Evolutionary conservation across 2,797 vertebrate species (phyloP).

Genomic region (Danio jaintianensis): DNA sequence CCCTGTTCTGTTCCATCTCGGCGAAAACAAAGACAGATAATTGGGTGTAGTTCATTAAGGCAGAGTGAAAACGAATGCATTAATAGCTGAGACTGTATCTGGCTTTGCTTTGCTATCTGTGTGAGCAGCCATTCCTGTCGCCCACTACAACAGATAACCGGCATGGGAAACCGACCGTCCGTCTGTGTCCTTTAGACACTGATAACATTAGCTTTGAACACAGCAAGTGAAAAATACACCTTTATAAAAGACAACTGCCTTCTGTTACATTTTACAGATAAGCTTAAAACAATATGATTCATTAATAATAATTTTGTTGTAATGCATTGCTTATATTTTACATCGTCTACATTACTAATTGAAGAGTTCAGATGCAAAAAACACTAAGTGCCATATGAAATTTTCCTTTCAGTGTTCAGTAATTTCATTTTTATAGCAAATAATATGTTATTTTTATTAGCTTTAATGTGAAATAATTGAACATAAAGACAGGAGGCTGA

Average conservation of each 20-base stretch:
- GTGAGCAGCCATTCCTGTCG: slow-evolving; percentile 64
- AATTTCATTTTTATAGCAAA: too few species aligned
- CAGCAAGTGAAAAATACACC: slow-evolving; percentile 40
- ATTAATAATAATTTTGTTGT: neutral
- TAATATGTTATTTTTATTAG: too few species aligned
- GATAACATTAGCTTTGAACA: slow-evolving; percentile 56
- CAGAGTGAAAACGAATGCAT: slow-evolving; percentile 34
- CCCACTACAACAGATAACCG: slow-evolving; percentile 65
- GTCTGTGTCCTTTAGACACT: slow-evolving; percentile 43
- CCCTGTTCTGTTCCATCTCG: slow-evolving; percentile 15
- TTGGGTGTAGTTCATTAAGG: slow-evolving; percentile 41
- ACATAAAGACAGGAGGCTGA: too few species aligned
- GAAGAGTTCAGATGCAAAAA: too few species aligned
- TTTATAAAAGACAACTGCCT: neutral
- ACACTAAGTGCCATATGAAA: too few species aligned
- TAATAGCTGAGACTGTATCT: slow-evolving; percentile 58
- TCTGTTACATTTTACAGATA: neutral
- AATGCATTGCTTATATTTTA: neutral
- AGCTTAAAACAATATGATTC: neutral
- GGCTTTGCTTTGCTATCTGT: slow-evolving; percentile 59
- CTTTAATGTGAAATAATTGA: too few species aligned
- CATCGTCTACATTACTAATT: neutral
- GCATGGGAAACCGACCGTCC: slow-evolving; percentile 62
- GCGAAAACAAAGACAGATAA: slow-evolving; percentile 49
- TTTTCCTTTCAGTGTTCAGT: too few species aligned